These are phyloP conservation scores for Characodon lateralis DNA, from an alignment of 2,797 vertebrate species.

Conservation along the genomic window DNA sequence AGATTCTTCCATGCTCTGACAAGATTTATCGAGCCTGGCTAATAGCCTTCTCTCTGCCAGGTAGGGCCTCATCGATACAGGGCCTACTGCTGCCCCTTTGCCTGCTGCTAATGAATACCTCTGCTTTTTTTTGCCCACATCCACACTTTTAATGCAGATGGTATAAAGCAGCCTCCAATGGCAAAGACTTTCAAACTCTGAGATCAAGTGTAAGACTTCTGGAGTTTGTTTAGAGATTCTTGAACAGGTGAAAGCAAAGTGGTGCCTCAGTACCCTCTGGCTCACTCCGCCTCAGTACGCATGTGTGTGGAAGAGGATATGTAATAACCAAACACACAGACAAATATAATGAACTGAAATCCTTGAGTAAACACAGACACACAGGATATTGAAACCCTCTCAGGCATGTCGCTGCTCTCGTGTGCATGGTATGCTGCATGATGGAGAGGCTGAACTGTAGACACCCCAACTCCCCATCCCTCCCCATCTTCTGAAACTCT, in stretches of 20 bases:
- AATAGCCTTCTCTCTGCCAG: slow-evolving; percentile 77
- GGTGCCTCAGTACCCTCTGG: slow-evolving; percentile 36
- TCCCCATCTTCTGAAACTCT: slow-evolving; percentile 58
- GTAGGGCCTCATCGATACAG: slow-evolving; percentile 64
- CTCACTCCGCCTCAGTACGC: slow-evolving; percentile 44
- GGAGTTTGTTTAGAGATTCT: slow-evolving; percentile 25
- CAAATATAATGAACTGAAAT: slow-evolving; percentile 73
- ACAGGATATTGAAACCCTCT: slow-evolving; percentile 79
- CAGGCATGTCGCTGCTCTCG: slow-evolving; percentile 71
- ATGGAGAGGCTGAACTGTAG: slow-evolving; percentile 77
- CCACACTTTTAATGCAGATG: slow-evolving; percentile 14
- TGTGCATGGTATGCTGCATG: slow-evolving; percentile 71
- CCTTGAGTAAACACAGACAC: slow-evolving; percentile 64
- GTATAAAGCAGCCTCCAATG: not conserved
- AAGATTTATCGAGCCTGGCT: slow-evolving; percentile 85
- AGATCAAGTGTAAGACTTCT: slow-evolving; percentile 10
- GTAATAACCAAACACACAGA: slow-evolving; percentile 69
- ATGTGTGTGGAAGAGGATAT: slow-evolving; percentile 53
- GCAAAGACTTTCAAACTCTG: not conserved
- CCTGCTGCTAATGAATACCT: slow-evolving; percentile 71
- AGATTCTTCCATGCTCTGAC: slow-evolving; percentile 74
- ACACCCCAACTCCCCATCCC: slow-evolving; percentile 28
- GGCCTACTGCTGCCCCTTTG: slow-evolving; percentile 46
- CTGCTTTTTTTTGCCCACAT: slow-evolving; percentile 34
- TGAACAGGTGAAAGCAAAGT: slow-evolving; percentile 50